These are phyloP conservation scores for Archocentrus centrarchus DNA, from an alignment of 2,113 vertebrate genomes.

Conservation along the genomic window DNA sequence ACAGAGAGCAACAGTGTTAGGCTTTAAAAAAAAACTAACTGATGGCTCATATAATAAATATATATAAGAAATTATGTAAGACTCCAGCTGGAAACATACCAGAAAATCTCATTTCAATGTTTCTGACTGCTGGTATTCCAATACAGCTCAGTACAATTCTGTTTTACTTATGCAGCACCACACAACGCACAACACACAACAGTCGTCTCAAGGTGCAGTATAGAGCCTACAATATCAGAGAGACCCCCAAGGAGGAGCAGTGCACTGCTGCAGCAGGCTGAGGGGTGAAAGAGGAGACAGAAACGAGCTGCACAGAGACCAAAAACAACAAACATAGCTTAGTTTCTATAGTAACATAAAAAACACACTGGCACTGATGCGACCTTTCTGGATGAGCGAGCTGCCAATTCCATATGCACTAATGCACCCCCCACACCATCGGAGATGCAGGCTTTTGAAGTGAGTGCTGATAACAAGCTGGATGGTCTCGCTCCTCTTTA, in stretches of 20 bases:
- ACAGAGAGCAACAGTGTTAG: background rate
- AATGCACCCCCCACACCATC: too few relatives aligned
- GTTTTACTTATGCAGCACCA: fast-evolving
- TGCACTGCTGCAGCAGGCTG: background rate
- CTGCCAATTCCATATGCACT: background rate
- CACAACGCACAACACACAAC: background rate
- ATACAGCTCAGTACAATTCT: background rate
- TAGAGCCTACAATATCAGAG: too few relatives aligned
- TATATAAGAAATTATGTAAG: background rate
- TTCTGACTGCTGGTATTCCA: background rate
- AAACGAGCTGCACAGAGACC: background rate
- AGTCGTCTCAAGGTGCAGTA: background rate
- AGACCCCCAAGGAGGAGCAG: background rate
- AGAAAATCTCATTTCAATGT: background rate
- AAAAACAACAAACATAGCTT: background rate
- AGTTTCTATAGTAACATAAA: background rate
- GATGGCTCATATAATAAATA: background rate
- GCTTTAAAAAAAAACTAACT: background rate
- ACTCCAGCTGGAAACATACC: background rate
- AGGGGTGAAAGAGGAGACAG: too few relatives aligned
- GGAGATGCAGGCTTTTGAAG: background rate
- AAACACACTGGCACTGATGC: background rate
- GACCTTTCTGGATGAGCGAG: background rate
- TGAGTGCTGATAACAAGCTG: background rate
- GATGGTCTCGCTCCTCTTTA: background rate